Evolutionary conservation across 2,113 vertebrate species (phyloP).

Genomic region (Panurus biarmicus): DNA sequence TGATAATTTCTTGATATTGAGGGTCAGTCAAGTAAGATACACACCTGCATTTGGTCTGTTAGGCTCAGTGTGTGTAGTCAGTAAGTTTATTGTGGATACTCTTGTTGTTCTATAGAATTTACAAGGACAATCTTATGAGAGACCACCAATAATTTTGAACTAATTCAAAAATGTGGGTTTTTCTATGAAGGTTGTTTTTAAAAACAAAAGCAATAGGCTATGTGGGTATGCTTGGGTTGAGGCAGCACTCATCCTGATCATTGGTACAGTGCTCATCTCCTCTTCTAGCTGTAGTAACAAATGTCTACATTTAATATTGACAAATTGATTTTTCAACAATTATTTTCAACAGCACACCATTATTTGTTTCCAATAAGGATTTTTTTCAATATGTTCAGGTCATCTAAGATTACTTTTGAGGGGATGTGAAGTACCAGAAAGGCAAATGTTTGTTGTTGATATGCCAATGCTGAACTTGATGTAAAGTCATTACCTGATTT

Average conservation of each 20-base stretch:
- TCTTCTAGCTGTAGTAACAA: background rate
- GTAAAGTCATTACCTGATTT: background rate
- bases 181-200: background rate
- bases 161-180: background rate
- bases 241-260: background rate
- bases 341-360: background rate
- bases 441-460: background rate
- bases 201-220: background rate
- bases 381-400: background rate
- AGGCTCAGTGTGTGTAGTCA: background rate
- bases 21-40: background rate
- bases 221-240: background rate
- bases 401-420: background rate
- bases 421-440: background rate
- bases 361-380: background rate
- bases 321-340: background rate
- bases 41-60: background rate
- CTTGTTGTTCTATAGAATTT: background rate
- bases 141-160: background rate
- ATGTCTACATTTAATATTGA: background rate
- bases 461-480: background rate
- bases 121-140: background rate
- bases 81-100: background rate
- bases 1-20: background rate
- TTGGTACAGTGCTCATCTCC: background rate